Base-by-base conservation (phyloP, 1,140 invertebrate genomes). In the Bradysia coprophila region DNA sequence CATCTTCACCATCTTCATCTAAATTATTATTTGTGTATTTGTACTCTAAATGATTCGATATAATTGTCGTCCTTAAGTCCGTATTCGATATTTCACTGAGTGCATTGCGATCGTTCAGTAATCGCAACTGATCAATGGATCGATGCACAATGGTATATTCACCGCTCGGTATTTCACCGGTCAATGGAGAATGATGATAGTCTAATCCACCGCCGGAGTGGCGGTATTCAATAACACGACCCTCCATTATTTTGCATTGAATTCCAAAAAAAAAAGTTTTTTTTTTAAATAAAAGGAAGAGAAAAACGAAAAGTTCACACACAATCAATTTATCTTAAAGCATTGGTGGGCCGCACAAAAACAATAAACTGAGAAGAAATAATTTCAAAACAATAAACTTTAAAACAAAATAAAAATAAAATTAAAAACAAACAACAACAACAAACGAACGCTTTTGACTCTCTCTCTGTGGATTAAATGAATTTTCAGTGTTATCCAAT, bases 111-210 rank as follows among this genome's bases (percentile, higher is more conserved):
- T 73, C 69, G 20, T 72, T 71, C 49, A 74, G 63, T 13, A 69
- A 72, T 43, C 75, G 59, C 43, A 77, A 53, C 50, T 75, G 74
- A 49, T 77, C 75, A 52, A 77, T 76, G 50, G 73, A 75, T 44
- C 73, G 62, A 54, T 77, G 73, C 47, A 76, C 72, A 50, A 75
- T 72, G 16, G 68, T 67, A 48, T 72, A 73, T 9, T 60, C 57
- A 10, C 57, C 59, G 47, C 64, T 45, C 13, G 69, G 70, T 48
- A 72, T 72, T 54, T 72, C 70, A 0, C 69, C 70, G 61, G 72
- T 71, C 2, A 72, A 51, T 3, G 70, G 70, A 8, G 70, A 72
- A 38, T 57, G 59, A 51, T 72, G 70, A 52, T 72, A 69, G 55
- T 72, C 72, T 48, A 72, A 69, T 21, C 72, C 57, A 15, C 70